Evolutionary conservation across 2,888 invertebrate genomes (phyloP).

Genomic region (Achlya flavicornis): DNA sequence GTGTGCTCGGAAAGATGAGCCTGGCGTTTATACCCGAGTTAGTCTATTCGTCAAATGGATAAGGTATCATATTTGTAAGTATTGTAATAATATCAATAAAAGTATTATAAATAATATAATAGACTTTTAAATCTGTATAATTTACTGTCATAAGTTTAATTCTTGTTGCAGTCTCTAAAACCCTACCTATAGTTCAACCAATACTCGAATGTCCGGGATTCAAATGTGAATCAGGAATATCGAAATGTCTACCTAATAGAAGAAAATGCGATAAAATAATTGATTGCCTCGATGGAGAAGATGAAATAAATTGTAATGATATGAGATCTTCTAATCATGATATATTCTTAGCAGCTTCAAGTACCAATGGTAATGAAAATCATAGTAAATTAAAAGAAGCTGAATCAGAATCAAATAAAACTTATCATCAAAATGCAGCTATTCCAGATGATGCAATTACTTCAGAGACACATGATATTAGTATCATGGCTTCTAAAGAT

Average conservation of each 20-base stretch:
- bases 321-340: conserved; percentile 33
- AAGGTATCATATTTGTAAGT: conserved; percentile 83
- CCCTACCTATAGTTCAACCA: conserved; percentile 78
- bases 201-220: conserved; percentile 88
- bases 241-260: conserved; percentile 86
- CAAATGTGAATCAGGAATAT: conserved; percentile 86
- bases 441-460: neutral
- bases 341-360: conserved; percentile 22
- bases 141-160: conserved; percentile 8
- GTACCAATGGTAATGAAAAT: conserved; percentile 12
- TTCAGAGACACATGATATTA: neutral
- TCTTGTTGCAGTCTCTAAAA: conserved; percentile 69
- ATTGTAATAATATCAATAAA: neutral
- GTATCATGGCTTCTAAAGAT: neutral
- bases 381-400: conserved; percentile 11
- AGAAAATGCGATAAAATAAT: conserved; percentile 88
- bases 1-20: conserved; percentile 90
- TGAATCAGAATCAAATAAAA: neutral
- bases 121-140: conserved; percentile 5
- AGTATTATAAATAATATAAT: neutral
- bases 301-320: conserved; percentile 87
- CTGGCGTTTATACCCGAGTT: conserved; percentile 92
- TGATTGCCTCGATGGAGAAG: conserved; percentile 91
- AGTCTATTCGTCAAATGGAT: conserved; percentile 91
- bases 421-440: too few species aligned